phyloP scores from a whole-genome alignment of 2,888 invertebrate species.

The Dasysyrphus albostriatus region DNA sequence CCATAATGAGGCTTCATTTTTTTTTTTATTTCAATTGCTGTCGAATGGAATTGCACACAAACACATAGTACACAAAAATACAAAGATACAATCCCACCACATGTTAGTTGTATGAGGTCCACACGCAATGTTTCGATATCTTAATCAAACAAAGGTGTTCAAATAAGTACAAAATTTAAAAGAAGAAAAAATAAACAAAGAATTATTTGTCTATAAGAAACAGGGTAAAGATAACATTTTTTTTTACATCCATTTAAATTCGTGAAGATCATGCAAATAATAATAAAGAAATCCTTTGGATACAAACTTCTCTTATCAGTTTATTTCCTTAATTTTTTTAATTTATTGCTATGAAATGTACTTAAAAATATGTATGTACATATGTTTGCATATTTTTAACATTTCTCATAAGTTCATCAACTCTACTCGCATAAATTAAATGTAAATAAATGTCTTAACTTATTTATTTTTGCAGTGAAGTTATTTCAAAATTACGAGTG shows the following conservation, averaged over 20 bases:
- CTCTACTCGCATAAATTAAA: not conserved
- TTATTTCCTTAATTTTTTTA: not conserved
- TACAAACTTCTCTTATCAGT: not conserved
- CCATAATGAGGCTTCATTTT: not conserved
- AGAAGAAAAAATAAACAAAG: not conserved
- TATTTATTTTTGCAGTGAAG: too few relatives aligned
- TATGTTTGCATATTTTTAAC: too few relatives aligned
- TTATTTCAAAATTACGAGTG: too few relatives aligned
- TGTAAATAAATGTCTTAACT: too few relatives aligned
- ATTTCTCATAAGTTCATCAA: not conserved
- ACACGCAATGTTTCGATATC: not conserved
- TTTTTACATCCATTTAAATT: not conserved
- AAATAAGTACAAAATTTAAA: slow-evolving; percentile 37
- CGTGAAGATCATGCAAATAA: not conserved
- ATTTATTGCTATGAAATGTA: not conserved
- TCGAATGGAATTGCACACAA: not conserved
- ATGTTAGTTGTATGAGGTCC: not conserved
- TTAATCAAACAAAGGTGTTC: slow-evolving; percentile 57
- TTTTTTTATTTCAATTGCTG: not conserved
- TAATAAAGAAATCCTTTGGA: slow-evolving; percentile 5
- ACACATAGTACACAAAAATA: not conserved
- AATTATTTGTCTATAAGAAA: slow-evolving; percentile 11
- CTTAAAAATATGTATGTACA: not conserved
- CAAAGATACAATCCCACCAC: not conserved
- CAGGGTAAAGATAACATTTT: slow-evolving; percentile 33